Conservation (phyloP, 2,113 vertebrate species). For the Xerus inauris region DNA sequence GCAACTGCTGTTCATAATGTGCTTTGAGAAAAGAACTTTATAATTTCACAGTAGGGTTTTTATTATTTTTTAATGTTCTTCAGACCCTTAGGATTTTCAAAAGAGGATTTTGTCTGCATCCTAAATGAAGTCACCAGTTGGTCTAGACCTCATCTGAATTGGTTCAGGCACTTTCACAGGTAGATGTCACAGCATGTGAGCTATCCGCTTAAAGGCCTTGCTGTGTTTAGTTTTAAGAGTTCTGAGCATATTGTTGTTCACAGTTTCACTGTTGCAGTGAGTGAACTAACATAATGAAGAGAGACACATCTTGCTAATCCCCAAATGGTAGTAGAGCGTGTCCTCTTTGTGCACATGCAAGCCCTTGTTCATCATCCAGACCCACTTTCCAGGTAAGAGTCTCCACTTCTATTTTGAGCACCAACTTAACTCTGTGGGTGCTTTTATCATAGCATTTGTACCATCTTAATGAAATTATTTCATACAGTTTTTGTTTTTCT, state of each 20-base stretch:
- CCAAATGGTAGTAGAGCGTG: not conserved
- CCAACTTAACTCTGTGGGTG: not conserved
- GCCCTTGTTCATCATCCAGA: not conserved
- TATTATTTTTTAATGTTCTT: constrained; percentile 67
- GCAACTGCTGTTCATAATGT: constrained; percentile 55
- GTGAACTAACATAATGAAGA: not conserved
- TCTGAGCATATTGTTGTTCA: constrained; percentile 12
- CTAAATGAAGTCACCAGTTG: constrained; percentile 57
- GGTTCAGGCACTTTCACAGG: constrained; percentile 46
- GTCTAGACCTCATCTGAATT: constrained; percentile 55
- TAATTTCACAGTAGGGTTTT: constrained; percentile 70
- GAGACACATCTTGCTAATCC: not conserved
- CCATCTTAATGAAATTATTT: not conserved
- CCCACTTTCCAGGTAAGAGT: not conserved
- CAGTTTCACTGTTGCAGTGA: not conserved
- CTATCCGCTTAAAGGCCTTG: constrained; percentile 13
- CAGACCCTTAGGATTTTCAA: constrained; percentile 54
- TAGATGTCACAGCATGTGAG: constrained; percentile 64
- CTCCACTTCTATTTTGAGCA: not conserved
- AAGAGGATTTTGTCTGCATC: constrained; percentile 61
- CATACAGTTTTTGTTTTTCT: not conserved
- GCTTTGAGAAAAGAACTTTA: constrained; percentile 67
- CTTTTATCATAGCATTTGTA: not conserved
- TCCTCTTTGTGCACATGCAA: not conserved
- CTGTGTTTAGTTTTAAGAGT: constrained; percentile 58